These are phyloP conservation scores for Luscinia luscinia DNA, from an alignment of 2,797 vertebrate species.

Conservation along the genomic window DNA sequence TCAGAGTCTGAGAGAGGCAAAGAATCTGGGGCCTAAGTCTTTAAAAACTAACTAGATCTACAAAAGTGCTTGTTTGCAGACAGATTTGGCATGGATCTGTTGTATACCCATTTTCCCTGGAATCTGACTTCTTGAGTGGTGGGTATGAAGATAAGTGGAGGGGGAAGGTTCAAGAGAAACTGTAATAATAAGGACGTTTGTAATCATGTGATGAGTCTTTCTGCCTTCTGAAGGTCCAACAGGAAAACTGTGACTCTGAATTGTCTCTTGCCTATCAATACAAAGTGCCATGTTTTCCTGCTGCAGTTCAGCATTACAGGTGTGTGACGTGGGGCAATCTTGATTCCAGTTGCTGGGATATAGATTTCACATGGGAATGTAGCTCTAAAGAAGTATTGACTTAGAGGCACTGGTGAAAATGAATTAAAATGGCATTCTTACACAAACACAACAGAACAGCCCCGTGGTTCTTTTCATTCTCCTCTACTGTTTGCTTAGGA, in stretches of 20 bases:
- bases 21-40: background rate
- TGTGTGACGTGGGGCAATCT: slow-evolving; percentile 52
- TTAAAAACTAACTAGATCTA: background rate
- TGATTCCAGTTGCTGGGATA: background rate
- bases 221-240: background rate
- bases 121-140: background rate
- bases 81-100: background rate
- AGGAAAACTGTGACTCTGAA: background rate
- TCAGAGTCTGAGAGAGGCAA: background rate
- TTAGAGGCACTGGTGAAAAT: slow-evolving; percentile 31
- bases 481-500: slow-evolving; percentile 55
- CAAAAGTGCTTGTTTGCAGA: background rate
- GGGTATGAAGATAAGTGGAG: background rate
- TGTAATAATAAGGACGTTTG: background rate
- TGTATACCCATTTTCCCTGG: background rate
- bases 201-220: background rate
- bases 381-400: background rate
- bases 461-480: background rate
- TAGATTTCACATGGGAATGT: slow-evolving; percentile 45
- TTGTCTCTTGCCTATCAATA: background rate
- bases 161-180: background rate
- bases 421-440: slow-evolving; percentile 61
- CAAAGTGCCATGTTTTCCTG: slow-evolving; percentile 7
- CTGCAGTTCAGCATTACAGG: slow-evolving; percentile 37
- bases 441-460: slow-evolving; percentile 43